A percentile compares a stretch with the other conserved stretches of the same genome.
These are phyloP conservation scores for Rhagoletis zephyria DNA, from an alignment of 1,140 invertebrate genomes.

Conservation along the genomic window DNA sequence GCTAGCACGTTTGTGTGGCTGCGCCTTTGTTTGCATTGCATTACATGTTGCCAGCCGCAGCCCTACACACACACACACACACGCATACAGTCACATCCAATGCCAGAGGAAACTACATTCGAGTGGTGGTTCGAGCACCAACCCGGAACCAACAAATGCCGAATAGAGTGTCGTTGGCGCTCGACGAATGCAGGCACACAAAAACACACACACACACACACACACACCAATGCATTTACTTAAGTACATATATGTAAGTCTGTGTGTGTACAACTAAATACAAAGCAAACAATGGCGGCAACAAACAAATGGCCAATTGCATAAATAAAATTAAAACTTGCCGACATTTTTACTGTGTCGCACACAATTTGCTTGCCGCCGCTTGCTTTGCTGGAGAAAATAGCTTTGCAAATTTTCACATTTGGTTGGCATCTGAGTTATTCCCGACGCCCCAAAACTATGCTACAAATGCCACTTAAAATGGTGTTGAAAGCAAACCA, in stretches of 20 bases:
- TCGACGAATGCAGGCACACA: neutral
- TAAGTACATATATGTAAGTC: no score
- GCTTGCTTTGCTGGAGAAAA: neutral
- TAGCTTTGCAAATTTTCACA: conserved; percentile 24
- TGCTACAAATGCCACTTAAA: conserved; percentile 42
- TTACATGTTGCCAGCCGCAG: neutral
- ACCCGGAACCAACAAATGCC: neutral
- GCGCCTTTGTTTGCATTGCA: conserved; percentile 37
- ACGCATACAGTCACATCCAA: neutral
- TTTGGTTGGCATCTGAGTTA: neutral
- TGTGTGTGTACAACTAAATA: neutral
- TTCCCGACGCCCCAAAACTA: neutral
- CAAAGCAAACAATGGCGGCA: conserved; percentile 1
- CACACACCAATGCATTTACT: no score
- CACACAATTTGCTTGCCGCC: neutral
- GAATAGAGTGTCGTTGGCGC: neutral
- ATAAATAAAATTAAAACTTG: conserved; percentile 30
- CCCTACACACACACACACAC: neutral
- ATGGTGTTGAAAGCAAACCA: neutral
- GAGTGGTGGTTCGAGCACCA: neutral
- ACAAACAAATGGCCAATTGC: conserved; percentile 45
- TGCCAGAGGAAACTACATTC: neutral
- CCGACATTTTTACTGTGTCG: neutral
- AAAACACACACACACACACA: no score
- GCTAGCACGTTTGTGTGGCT: neutral